phyloP scores from a whole-genome alignment of 53 echinoderm and acorn worm species.

The Echinarachnius parma region DNA sequence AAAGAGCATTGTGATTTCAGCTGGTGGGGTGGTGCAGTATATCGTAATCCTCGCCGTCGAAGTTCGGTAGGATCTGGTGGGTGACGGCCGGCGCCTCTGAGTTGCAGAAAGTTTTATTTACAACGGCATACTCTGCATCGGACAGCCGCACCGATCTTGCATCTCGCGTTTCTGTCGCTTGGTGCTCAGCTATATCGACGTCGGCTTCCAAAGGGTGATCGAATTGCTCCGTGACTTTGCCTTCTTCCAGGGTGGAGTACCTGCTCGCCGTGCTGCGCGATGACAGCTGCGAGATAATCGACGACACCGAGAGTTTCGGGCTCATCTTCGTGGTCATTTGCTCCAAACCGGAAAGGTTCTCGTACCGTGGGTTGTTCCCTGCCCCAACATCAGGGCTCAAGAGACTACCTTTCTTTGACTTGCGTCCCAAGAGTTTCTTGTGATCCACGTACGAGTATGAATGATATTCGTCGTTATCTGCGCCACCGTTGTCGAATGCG shows the following conservation, averaged over 20 bases:
- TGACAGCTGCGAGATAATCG: conserved; percentile 30
- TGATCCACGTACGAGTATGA: conserved; percentile 35
- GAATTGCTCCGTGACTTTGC: not conserved
- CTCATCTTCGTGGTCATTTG: conserved; percentile 1
- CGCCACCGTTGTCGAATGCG: conserved; percentile 12
- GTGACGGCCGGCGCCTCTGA: conserved; percentile 14
- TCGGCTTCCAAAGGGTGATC: not conserved
- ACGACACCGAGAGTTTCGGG: conserved; percentile 23
- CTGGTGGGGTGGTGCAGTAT: conserved; percentile 33
- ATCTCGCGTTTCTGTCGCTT: conserved; percentile 10
- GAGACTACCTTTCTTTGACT: not conserved
- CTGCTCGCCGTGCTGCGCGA: conserved; percentile 1
- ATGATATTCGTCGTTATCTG: conserved; percentile 4
- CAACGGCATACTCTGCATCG: conserved; percentile 33
- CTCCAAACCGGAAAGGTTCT: conserved; percentile 1
- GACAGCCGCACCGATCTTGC: not conserved
- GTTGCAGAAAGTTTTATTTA: conserved; percentile 22
- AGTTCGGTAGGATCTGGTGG: not conserved
- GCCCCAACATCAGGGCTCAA: not conserved
- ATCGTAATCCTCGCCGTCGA: conserved; percentile 24
- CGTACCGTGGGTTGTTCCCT: conserved; percentile 11
- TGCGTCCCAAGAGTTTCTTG: conserved; percentile 3
- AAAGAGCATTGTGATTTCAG: no score
- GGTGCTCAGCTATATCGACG: not conserved
- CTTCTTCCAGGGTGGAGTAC: conserved; percentile 28